phyloP scores from a whole-genome alignment of 1,140 invertebrate genomes.

The Caenorhabditis latens region DNA sequence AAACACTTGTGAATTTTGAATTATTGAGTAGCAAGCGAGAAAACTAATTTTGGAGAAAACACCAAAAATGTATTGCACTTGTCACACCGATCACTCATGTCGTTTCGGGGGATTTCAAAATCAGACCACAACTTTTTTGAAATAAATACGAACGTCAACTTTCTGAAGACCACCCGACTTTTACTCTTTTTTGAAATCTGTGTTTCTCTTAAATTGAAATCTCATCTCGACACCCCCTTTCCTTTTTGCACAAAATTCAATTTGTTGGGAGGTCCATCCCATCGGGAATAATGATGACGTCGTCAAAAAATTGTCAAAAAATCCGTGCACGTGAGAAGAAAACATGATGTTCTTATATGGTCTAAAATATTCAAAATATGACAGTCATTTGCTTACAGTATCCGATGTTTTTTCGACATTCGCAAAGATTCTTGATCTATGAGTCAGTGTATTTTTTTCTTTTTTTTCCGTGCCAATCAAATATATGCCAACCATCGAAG shows the following conservation, averaged over 20 bases:
- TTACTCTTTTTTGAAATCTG: neutral
- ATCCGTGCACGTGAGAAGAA: neutral
- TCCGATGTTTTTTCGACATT: neutral
- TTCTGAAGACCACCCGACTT: neutral
- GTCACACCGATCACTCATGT: slow-evolving; percentile 4
- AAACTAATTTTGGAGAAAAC: slow-evolving; percentile 7
- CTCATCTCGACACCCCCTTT: slow-evolving; percentile 18
- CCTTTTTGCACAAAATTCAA: slow-evolving; percentile 28
- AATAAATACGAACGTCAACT: neutral
- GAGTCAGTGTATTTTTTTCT: neutral
- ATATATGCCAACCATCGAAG: neutral
- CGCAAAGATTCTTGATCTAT: neutral
- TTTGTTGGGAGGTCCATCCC: neutral
- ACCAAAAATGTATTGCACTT: slow-evolving; percentile 46
- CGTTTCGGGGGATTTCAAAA: neutral
- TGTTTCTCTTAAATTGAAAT: slow-evolving; percentile 31
- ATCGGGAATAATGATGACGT: slow-evolving; percentile 21
- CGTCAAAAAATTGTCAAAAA: too few relatives aligned
- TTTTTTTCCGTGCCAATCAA: neutral
- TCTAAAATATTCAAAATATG: too few relatives aligned
- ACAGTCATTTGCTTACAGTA: neutral
- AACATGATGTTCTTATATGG: neutral
- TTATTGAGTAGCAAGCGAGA: neutral
- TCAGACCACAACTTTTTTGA: neutral
- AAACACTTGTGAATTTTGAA: slow-evolving; percentile 34